These are phyloP conservation scores for Girardinichthys multiradiatus DNA, from an alignment of 2,113 vertebrate genomes.

Conservation along the genomic window DNA sequence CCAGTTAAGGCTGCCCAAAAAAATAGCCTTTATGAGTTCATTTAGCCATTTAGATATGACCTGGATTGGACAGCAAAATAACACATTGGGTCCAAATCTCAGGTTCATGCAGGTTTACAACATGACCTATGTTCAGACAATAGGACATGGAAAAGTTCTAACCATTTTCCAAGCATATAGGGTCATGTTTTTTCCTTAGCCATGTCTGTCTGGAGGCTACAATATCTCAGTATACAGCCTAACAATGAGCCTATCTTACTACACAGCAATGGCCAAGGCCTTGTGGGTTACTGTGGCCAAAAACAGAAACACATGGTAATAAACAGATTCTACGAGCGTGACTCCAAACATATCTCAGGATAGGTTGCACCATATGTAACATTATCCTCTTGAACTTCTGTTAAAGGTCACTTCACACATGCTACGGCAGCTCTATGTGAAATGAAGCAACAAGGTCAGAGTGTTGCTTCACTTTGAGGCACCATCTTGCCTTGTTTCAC, in stretches of 20 bases:
- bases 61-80: slow-evolving; percentile 36
- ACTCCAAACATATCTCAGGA: slow-evolving; percentile 24
- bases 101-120: slow-evolving; percentile 49
- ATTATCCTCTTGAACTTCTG: slow-evolving; percentile 5
- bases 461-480: background rate
- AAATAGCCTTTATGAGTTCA: background rate
- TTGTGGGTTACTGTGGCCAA: slow-evolving; percentile 35
- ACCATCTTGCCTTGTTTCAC: background rate
- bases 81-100: slow-evolving; percentile 48
- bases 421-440: background rate
- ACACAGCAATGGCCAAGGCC: slow-evolving; percentile 22
- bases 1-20: too few species aligned
- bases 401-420: slow-evolving; percentile 1
- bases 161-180: slow-evolving; percentile 48
- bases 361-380: slow-evolving; percentile 11
- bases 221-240: slow-evolving; percentile 11
- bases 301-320: slow-evolving; percentile 64
- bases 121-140: slow-evolving; percentile 64
- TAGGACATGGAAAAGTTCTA: slow-evolving; percentile 66
- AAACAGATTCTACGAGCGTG: slow-evolving; percentile 46
- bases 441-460: background rate
- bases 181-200: slow-evolving; percentile 33
- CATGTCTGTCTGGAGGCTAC: slow-evolving; percentile 31
- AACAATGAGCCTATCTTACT: background rate
- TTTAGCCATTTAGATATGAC: slow-evolving; percentile 26